Percentiles rank a stretch among this genome's conserved stretches.
Evolutionary conservation across 2,113 vertebrate species (phyloP).

Genomic region (Tyto alba): DNA sequence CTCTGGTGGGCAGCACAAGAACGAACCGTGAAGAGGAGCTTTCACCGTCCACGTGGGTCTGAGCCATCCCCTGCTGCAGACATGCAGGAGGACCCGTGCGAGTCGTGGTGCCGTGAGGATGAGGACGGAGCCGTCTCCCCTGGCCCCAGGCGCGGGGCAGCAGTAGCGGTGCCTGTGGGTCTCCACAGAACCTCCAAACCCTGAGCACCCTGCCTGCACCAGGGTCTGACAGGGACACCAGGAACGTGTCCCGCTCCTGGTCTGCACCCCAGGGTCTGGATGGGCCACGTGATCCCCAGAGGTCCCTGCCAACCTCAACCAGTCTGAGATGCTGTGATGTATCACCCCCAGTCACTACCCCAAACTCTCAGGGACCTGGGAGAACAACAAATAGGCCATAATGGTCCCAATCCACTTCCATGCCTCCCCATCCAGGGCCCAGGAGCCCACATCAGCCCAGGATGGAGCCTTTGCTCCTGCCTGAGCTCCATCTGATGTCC

Average conservation of each 20-base stretch:
- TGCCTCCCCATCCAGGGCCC: fast-evolving
- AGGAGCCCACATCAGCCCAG: not conserved
- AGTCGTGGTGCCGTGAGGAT: fast-evolving
- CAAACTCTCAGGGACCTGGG: not conserved
- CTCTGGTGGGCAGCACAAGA: not conserved
- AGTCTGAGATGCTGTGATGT: not conserved
- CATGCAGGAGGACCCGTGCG: not conserved
- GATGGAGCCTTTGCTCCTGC: fast-evolving
- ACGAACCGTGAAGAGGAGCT: not conserved
- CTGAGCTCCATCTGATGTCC: fast-evolving
- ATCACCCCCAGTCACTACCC: not conserved
- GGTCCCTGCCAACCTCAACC: not conserved
- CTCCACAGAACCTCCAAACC: not conserved
- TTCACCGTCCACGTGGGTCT: not conserved
- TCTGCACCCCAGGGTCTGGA: not conserved
- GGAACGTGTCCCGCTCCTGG: not conserved
- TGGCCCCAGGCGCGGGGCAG: not conserved
- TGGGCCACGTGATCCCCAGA: not conserved
- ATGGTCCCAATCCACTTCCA: fast-evolving
- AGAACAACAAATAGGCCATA: not conserved
- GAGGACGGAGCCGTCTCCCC: not conserved
- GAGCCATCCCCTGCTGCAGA: fast-evolving
- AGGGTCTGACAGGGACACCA: not conserved
- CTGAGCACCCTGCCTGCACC: fast-evolving
- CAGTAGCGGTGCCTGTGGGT: not conserved